A percentile compares a stretch with the other conserved stretches of the same genome.
Evolutionary conservation across 1,140 invertebrate species (phyloP).

Genomic region (Cardiocondyla obscurior): DNA sequence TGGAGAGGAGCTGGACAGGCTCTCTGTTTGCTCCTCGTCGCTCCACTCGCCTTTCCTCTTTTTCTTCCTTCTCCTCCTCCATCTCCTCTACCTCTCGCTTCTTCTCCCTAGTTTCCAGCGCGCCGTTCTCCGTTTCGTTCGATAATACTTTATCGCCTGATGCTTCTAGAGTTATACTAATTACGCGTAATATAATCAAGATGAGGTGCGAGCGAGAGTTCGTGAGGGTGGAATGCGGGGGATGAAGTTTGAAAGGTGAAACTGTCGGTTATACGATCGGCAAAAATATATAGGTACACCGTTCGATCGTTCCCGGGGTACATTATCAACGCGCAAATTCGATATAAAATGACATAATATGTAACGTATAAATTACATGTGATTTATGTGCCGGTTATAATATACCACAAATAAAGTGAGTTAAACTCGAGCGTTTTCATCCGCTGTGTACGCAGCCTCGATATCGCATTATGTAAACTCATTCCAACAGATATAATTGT

Average conservation of each 20-base stretch:
- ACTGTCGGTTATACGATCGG: constrained; percentile 43
- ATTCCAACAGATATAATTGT: constrained; percentile 16
- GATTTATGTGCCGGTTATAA: constrained; percentile 45
- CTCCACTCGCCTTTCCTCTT: neutral
- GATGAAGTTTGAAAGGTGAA: constrained; percentile 45
- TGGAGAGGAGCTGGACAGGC: constrained; percentile 57
- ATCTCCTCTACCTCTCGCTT: neutral
- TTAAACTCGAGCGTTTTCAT: constrained; percentile 34
- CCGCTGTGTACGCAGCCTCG: neutral
- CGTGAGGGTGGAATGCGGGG: neutral
- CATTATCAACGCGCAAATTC: constrained; percentile 40
- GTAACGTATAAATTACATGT: constrained; percentile 32
- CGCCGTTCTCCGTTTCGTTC: constrained; percentile 9
- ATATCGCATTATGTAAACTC: constrained; percentile 35
- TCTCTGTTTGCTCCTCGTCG: constrained; percentile 30
- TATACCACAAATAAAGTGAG: constrained; percentile 40
- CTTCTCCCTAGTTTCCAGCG: neutral
- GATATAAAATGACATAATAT: constrained; percentile 45
- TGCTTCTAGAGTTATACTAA: constrained; percentile 48
- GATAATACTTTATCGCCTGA: constrained; percentile 51
- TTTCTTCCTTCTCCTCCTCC: neutral
- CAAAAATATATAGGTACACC: constrained; percentile 45
- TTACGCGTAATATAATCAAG: constrained; percentile 53
- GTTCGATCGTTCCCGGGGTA: constrained; percentile 14
- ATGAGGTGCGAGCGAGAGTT: constrained; percentile 34